Base-by-base conservation (phyloP, 2,797 vertebrate genomes). In the Eupleurogrammus muticus region DNA sequence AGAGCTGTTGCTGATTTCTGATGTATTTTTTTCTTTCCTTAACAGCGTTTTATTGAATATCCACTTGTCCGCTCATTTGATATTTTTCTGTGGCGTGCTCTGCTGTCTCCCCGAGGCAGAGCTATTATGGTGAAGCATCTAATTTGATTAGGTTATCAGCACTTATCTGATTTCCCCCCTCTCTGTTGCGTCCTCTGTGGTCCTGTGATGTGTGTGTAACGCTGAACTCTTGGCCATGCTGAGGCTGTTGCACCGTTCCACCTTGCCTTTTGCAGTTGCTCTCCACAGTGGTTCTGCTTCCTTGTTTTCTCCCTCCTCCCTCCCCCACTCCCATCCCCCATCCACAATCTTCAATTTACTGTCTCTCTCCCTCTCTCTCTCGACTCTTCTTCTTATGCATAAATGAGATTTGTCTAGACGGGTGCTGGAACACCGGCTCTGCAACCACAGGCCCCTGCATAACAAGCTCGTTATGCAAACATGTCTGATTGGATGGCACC, bases 351-450 rank as follows among this genome's bases (percentile, higher is more conserved):
- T 79, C 86, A 82, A 81, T 87, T 82, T 81, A 75, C 82, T 83
- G 69, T 63, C 71, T 78, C 69, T 66, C 66, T 80, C 66, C 54
- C 44, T 62, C 46, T 65, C 52, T 28, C 59, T 61, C 77, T 51
- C 62, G 48, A 53, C 73, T 72, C 60, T 77, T 77, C 85, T 82
- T 84, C 82, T 82, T 87, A 87, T 93, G 90, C 92, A 90, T 93
- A 94, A 94, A 92, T 91, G 92, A 93, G 92, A 93, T 93, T 94
- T 93, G 93, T 95, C 94, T 95, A 95, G 94, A 95, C 94, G 86
- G 86, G 82, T 81, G 81, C 85, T 82, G 88, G 85, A 91, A 91
- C 90, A 81, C 85, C 83, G 79, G 89, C 92, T 90, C 92, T 89
- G 91, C 93, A 92, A 92, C 88, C 90, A 92, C 89, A 87, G 91